Evolutionary conservation across 2,888 invertebrate genomes (phyloP).

Genomic region (Craniophora ligustri): DNA sequence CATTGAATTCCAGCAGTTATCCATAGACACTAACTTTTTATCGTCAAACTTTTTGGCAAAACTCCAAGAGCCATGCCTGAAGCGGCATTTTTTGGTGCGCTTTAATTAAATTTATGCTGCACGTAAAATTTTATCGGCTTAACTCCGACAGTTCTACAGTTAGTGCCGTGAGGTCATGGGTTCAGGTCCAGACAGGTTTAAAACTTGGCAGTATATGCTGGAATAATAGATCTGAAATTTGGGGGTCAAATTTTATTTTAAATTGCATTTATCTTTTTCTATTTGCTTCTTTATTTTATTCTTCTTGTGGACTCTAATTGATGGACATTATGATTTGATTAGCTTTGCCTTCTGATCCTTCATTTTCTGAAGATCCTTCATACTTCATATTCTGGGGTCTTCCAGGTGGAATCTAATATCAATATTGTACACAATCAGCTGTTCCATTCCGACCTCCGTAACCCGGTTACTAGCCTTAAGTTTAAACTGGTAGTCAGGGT

Average conservation of each 20-base stretch:
- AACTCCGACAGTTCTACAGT: conserved; percentile 10
- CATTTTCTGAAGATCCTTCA: no score
- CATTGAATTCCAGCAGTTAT: conserved; percentile 16
- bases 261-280: background rate
- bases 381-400: no score
- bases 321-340: no score
- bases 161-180: background rate
- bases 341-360: no score
- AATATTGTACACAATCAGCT: no score
- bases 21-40: conserved; percentile 33
- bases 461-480: no score
- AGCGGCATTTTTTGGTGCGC: conserved; percentile 24
- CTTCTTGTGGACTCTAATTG: no score
- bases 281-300: no score
- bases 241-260: background rate
- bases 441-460: no score
- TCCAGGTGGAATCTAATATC: no score
- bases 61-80: conserved; percentile 17
- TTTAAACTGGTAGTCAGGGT: no score
- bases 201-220: background rate
- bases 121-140: conserved; percentile 26
- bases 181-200: background rate
- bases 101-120: conserved; percentile 29
- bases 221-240: background rate
- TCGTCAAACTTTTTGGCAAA: conserved; percentile 26